Conservation (phyloP, 2,113 vertebrate genomes). For the Microcebus murinus region DNA sequence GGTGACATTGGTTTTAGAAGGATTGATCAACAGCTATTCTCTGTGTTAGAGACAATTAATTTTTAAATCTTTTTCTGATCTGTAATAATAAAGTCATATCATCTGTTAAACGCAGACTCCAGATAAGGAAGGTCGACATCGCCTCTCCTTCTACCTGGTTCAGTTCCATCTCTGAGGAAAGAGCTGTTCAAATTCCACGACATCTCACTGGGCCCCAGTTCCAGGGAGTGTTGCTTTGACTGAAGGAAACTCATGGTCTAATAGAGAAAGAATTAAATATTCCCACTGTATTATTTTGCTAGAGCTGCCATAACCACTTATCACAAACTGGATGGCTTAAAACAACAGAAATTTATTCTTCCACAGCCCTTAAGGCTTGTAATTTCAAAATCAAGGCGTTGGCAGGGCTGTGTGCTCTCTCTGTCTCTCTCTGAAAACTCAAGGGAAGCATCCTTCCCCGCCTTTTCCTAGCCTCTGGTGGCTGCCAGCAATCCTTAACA, state of each 20-base stretch:
- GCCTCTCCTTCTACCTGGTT: background rate
- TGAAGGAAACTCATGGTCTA: background rate
- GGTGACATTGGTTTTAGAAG: background rate
- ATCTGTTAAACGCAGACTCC: background rate
- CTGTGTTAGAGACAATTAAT: background rate
- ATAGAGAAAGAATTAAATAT: background rate
- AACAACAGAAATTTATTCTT: background rate
- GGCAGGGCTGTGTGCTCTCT: background rate
- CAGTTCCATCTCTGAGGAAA: background rate
- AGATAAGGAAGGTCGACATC: background rate
- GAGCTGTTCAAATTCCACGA: background rate
- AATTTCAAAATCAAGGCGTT: conserved; percentile 8
- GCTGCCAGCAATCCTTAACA: background rate
- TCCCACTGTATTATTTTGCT: background rate
- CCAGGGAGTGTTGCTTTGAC: background rate
- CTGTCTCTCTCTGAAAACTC: background rate
- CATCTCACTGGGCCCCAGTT: background rate
- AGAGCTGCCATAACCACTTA: background rate
- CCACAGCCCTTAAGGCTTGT: background rate
- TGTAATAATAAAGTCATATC: background rate
- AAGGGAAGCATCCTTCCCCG: background rate
- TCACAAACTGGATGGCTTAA: background rate
- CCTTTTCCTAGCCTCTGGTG: background rate
- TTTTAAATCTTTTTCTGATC: background rate
- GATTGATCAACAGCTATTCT: background rate